Conservation (phyloP, 2,888 invertebrate species). For the Hypselothyrea guttata region DNA sequence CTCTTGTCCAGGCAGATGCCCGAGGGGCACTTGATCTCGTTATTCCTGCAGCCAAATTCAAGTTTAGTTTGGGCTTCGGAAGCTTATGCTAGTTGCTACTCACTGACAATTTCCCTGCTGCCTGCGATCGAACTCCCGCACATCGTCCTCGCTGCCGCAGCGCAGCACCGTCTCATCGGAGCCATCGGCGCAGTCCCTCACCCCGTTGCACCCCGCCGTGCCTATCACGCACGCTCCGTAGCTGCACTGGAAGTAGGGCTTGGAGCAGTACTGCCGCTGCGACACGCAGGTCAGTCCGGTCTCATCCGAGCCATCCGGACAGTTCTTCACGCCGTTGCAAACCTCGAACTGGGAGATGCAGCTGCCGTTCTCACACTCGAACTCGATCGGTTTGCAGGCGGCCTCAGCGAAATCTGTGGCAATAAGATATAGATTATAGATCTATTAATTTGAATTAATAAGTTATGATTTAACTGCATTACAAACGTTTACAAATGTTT, state of each 20-base stretch:
- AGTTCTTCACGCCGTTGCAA: constrained; percentile 75
- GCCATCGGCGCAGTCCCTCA: constrained; percentile 55
- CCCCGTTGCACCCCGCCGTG: constrained; percentile 55
- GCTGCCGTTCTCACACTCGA: constrained; percentile 71
- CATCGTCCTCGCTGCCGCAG: constrained; percentile 52
- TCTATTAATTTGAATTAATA: no score
- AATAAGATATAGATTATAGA: no score
- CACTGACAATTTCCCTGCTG: constrained; percentile 53
- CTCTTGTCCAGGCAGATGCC: constrained; percentile 63
- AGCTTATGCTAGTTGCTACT: constrained; percentile 14
- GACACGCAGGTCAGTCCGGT: constrained; percentile 66
- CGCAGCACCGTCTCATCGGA: constrained; percentile 60
- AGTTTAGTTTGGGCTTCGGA: neutral
- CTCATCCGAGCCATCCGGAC: constrained; percentile 79
- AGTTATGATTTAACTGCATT: no score
- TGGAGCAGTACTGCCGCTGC: constrained; percentile 54
- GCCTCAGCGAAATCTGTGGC: constrained; percentile 12
- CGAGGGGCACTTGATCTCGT: constrained; percentile 61
- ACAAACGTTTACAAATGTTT: no score
- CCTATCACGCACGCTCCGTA: constrained; percentile 77
- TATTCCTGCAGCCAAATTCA: constrained; percentile 26
- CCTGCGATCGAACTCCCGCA: constrained; percentile 19
- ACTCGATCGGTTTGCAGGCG: constrained; percentile 56
- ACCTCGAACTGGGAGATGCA: constrained; percentile 65
- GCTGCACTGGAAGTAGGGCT: constrained; percentile 79